These are phyloP conservation scores for Crioceris asparagi DNA, from an alignment of 2,888 invertebrate genomes.

Conservation along the genomic window DNA sequence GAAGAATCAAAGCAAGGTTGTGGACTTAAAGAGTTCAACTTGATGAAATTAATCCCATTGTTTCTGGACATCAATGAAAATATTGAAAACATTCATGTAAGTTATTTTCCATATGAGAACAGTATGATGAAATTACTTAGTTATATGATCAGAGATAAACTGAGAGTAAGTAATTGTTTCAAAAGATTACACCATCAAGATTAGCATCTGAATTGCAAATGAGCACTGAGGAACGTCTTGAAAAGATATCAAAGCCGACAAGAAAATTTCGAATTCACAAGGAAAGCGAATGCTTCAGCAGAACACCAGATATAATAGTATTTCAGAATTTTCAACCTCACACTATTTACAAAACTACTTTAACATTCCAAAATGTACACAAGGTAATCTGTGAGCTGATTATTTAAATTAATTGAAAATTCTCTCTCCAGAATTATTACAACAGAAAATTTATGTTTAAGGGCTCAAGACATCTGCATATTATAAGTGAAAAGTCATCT, in stretches of 20 bases:
- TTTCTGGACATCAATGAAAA: conserved; percentile 17
- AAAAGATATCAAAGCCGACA: conserved; percentile 23
- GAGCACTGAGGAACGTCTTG: conserved; percentile 29
- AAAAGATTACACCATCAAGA: conserved; percentile 31
- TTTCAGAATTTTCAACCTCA: conserved; percentile 51
- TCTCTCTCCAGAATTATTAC: too few relatives aligned
- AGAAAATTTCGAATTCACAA: conserved; percentile 20
- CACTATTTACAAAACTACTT: conserved; percentile 40
- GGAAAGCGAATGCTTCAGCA: conserved; percentile 21
- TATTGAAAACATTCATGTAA: conserved; percentile 12
- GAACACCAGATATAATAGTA: conserved; percentile 43
- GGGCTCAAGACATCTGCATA: conserved; percentile 43
- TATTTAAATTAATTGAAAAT: too few relatives aligned
- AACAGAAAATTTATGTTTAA: too few relatives aligned
- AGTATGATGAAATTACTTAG: neutral
- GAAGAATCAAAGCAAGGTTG: too few relatives aligned
- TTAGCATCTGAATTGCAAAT: conserved; percentile 30
- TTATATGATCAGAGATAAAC: too few relatives aligned
- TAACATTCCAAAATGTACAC: conserved; percentile 47
- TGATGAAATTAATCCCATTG: conserved; percentile 18
- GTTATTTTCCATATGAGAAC: too few relatives aligned
- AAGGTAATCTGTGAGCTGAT: too few relatives aligned
- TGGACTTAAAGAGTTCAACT: too few relatives aligned
- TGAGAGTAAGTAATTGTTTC: conserved; percentile 6
- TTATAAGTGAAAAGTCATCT: conserved; percentile 30